These are phyloP conservation scores for Tinamus guttatus DNA, from an alignment of 2,113 vertebrate genomes.

Conservation along the genomic window DNA sequence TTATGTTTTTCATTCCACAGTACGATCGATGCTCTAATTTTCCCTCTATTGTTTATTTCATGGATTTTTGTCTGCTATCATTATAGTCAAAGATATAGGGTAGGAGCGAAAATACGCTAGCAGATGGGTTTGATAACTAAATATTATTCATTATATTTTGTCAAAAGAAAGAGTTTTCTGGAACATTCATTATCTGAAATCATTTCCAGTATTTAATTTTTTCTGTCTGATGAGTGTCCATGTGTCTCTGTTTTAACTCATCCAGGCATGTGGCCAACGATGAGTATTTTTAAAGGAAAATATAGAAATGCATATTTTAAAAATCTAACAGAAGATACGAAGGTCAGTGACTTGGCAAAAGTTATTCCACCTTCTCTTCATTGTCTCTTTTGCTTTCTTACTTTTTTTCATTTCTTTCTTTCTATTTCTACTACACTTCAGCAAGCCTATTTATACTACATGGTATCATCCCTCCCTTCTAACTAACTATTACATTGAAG, in stretches of 20 bases:
- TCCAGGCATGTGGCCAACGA: not conserved
- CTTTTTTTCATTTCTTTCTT: not conserved
- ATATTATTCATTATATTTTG: slow-evolving; percentile 34
- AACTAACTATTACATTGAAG: not conserved
- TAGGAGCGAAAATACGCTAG: not conserved
- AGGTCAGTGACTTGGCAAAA: not conserved
- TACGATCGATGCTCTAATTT: slow-evolving; percentile 2
- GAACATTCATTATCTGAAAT: slow-evolving; percentile 27
- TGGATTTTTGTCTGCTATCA: not conserved
- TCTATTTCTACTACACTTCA: not conserved
- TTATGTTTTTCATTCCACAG: not conserved
- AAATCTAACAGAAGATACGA: not conserved
- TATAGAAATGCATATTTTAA: not conserved
- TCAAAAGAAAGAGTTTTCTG: slow-evolving; percentile 6
- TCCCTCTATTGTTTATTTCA: slow-evolving; percentile 6
- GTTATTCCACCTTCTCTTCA: not conserved
- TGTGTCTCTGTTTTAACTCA: slow-evolving; percentile 41
- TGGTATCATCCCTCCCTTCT: not conserved
- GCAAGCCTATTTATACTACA: not conserved
- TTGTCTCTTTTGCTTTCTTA: not conserved
- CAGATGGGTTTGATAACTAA: slow-evolving; percentile 2
- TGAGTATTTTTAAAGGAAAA: slow-evolving; percentile 22
- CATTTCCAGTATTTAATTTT: slow-evolving; percentile 18
- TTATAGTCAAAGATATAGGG: not conserved
- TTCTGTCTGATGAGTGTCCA: not conserved